Evolutionary conservation across 2,113 vertebrate species (phyloP).

Genomic region (Atlantisia rogersi): DNA sequence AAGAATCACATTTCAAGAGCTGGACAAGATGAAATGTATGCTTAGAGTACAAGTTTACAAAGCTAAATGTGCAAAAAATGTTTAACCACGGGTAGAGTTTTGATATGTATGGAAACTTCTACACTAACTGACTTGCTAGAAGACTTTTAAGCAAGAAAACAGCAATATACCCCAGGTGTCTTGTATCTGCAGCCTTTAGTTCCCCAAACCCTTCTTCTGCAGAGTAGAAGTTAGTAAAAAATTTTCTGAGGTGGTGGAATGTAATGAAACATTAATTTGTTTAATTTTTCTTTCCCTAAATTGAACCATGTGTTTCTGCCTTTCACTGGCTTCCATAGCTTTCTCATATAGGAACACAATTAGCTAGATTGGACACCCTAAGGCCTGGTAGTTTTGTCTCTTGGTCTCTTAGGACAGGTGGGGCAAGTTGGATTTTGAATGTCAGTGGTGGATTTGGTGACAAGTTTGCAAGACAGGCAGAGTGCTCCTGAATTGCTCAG

Average conservation of each 20-base stretch:
- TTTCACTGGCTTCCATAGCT: neutral
- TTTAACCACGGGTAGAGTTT: neutral
- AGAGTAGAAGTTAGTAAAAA: neutral
- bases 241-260: neutral
- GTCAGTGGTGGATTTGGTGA: neutral
- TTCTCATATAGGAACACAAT: neutral
- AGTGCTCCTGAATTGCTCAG: neutral
- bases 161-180: neutral
- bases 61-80: neutral
- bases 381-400: neutral
- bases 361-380: neutral
- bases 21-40: neutral
- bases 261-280: neutral
- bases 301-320: neutral
- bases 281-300: neutral
- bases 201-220: neutral
- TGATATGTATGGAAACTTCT: neutral
- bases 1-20: neutral
- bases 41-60: neutral
- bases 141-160: neutral
- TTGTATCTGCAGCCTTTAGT: neutral
- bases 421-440: neutral
- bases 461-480: neutral
- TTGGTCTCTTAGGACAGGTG: neutral
- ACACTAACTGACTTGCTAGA: neutral